Evolutionary conservation across 2,113 vertebrate genomes (phyloP).

Genomic region (Cyprinodon tularosa): DNA sequence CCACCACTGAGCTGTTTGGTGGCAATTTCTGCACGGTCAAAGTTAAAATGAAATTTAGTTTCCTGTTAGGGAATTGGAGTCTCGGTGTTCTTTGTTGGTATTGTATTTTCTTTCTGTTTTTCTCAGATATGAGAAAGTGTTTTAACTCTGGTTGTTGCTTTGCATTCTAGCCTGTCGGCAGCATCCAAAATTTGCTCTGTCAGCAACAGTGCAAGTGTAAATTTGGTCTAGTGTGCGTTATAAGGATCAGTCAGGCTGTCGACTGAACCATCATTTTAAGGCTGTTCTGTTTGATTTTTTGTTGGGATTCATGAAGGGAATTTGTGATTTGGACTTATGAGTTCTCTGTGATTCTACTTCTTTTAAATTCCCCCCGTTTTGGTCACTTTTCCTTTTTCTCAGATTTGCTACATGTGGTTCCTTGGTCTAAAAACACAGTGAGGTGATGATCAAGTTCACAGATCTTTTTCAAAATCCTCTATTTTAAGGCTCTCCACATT

Average conservation of each 20-base stretch:
- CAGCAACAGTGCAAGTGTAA: background rate
- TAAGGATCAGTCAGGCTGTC: no score
- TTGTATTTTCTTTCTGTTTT: background rate
- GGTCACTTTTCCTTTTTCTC: background rate
- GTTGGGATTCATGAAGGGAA: background rate
- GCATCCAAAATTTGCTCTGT: background rate
- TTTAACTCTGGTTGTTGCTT: background rate
- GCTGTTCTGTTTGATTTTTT: background rate
- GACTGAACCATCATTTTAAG: background rate
- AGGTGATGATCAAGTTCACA: background rate
- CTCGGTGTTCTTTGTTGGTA: background rate
- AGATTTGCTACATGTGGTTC: no score
- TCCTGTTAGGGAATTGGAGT: background rate
- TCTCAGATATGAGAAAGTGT: background rate
- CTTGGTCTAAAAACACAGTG: no score
- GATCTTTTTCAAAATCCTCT: background rate
- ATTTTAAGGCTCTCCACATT: background rate
- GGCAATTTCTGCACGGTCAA: slow-evolving; percentile 13
- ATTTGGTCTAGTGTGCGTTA: background rate
- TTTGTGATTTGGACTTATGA: background rate
- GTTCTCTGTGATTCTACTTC: no score
- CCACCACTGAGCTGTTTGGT: background rate
- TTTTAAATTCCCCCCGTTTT: background rate
- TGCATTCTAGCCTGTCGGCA: background rate
- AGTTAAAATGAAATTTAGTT: background rate